These are phyloP conservation scores for Xiphorhynchus erythropygius DNA, from an alignment of 2,797 vertebrate genomes.

Conservation along the genomic window DNA sequence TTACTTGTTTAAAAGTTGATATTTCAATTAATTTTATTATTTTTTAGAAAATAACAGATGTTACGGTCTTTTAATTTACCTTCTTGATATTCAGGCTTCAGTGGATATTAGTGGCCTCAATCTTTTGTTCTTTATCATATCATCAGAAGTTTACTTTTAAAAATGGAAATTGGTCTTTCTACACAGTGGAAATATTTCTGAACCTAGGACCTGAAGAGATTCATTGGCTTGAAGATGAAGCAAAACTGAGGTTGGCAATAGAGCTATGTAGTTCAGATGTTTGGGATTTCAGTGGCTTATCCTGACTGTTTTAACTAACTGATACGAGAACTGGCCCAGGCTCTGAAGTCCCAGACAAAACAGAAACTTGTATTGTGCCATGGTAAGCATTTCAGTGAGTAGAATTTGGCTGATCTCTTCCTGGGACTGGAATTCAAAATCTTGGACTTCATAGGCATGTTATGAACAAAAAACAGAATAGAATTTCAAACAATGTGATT, in stretches of 20 bases:
- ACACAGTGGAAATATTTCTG: not conserved
- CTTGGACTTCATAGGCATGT: not conserved
- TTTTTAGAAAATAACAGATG: not conserved
- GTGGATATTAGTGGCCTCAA: not conserved
- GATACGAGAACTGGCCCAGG: not conserved
- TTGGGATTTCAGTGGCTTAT: not conserved
- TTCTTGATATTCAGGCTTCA: not conserved
- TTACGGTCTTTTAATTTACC: not conserved
- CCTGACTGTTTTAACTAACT: not conserved
- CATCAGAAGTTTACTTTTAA: not conserved
- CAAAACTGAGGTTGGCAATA: not conserved
- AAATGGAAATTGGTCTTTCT: not conserved
- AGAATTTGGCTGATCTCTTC: not conserved
- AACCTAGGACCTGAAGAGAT: not conserved
- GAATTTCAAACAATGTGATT: not conserved
- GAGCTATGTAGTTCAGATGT: not conserved
- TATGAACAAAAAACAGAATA: not conserved
- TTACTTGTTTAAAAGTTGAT: not conserved
- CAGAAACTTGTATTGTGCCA: not conserved
- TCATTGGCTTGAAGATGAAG: not conserved
- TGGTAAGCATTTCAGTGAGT: not conserved
- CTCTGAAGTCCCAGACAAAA: not conserved
- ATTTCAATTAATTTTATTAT: not conserved
- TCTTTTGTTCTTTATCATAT: not conserved
- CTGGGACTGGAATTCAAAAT: not conserved